phyloP scores from a whole-genome alignment of 2,888 invertebrate species.

The Resseliella maxima region DNA sequence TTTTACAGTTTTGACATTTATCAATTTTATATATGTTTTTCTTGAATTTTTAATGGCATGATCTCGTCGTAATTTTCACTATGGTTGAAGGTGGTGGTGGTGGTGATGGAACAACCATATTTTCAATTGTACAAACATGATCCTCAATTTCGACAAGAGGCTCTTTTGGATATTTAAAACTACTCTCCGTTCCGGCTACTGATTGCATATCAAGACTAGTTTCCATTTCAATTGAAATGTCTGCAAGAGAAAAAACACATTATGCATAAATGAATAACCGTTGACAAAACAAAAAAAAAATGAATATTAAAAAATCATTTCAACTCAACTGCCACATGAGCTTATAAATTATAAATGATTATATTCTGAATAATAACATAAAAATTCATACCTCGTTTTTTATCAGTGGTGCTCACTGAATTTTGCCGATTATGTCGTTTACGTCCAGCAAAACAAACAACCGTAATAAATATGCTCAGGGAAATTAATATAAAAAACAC shows the following conservation, averaged over 20 bases:
- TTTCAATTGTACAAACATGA: constrained; percentile 49
- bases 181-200: constrained; percentile 3
- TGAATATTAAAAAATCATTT: neutral
- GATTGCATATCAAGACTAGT: neutral
- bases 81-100: constrained; percentile 32
- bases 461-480: constrained; percentile 71
- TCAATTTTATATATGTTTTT: neutral
- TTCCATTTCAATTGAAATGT: constrained; percentile 43
- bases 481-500: constrained; percentile 67
- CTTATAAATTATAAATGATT: constrained; percentile 29
- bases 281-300: neutral
- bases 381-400: constrained; percentile 68
- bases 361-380: no score
- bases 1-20: neutral
- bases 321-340: neutral
- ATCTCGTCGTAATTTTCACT: constrained; percentile 9
- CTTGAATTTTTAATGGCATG: constrained; percentile 2
- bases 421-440: constrained; percentile 69
- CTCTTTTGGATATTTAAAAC: constrained; percentile 45
- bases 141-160: constrained; percentile 37
- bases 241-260: no score
- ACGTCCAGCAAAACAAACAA: constrained; percentile 74
- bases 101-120: constrained; percentile 17
- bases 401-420: constrained; percentile 82
- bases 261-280: no score